These are phyloP conservation scores for Cyanoramphus novaezelandiae DNA, from an alignment of 2,113 vertebrate species.

Conservation along the genomic window DNA sequence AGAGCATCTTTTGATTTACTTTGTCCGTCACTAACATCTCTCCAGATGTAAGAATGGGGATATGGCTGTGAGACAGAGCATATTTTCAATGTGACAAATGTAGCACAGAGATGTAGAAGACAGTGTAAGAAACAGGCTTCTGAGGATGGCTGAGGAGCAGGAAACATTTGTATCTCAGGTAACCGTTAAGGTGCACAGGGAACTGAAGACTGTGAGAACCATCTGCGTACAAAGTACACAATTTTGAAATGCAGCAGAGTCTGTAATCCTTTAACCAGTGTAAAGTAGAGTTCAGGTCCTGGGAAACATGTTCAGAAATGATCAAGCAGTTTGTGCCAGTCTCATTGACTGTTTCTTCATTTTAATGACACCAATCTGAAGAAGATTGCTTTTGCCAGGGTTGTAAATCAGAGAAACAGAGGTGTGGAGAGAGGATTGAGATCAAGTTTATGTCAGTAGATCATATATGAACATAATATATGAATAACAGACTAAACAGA, in stretches of 20 bases:
- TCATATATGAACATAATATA: background rate
- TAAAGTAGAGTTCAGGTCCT: background rate
- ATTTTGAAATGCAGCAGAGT: background rate
- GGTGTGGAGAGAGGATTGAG: background rate
- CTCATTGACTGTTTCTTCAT: background rate
- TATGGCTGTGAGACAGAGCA: background rate
- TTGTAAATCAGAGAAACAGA: background rate
- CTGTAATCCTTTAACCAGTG: background rate
- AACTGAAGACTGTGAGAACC: background rate
- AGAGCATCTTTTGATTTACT: background rate
- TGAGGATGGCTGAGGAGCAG: background rate
- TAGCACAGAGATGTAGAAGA: background rate
- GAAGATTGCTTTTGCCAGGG: background rate
- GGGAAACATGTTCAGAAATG: background rate
- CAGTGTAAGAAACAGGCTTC: background rate
- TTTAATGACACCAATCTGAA: background rate
- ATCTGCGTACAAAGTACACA: background rate
- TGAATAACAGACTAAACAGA: background rate
- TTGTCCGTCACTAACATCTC: background rate
- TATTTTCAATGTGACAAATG: fast-evolving
- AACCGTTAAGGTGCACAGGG: background rate
- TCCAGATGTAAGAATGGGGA: background rate
- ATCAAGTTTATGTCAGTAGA: background rate
- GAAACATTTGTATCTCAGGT: background rate
- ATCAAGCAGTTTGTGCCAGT: background rate